Evolutionary conservation across 2,888 invertebrate genomes (phyloP), one percentile per base, ranked within the genome.

Genomic region (Altica lythri): DNA sequence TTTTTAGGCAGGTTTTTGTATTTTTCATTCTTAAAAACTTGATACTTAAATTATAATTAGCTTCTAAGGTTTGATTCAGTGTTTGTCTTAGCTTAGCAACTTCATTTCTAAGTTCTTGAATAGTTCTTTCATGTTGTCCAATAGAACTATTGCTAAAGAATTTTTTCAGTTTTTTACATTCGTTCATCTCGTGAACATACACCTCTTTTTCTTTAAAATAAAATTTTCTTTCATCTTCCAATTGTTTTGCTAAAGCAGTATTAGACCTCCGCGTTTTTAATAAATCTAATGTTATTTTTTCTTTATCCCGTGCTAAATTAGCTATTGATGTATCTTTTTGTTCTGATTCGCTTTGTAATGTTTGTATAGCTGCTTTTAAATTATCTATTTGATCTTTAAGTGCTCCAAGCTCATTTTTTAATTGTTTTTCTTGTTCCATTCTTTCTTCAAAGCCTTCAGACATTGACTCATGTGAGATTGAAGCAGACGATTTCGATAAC

Each of bases 161-260:
- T 48, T 62, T 62, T 54, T 70, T 73, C 27, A 73, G 58, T 60
- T 72, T 71, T 52, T 75, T 74, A 48, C 65, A 72, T 51, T 71
- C 74, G 60, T 75, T 78, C 74, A 77, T 77, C 69, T 82, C 81
- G 40, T 78, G 74, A 53, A 79, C 75, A 53, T 80, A 80, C 53
- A 76, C 73, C 60, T 81, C 78, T 62, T 82, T 83, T 67, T 82
- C 81, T 64, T 79, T 78, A 57, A 76, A 78, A 67, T 81, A 80
- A 64, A 78, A 80, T 53, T 75, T 76, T 66, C 81, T 75, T 71
- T 83, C 82, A 59, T 82, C 80, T 56, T 79, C 76, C 57, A 83
- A 68, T 69, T 83, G 81, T 70, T 81, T 79, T 59, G 77, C 75
- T 53, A 83, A 65, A 64, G 74, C 78, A 59, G 72, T 73, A 54